Percentiles rank a stretch among this genome's conserved stretches.
Evolutionary conservation across 2,888 invertebrate genomes (phyloP).

Genomic region (Drosophila limbata): DNA sequence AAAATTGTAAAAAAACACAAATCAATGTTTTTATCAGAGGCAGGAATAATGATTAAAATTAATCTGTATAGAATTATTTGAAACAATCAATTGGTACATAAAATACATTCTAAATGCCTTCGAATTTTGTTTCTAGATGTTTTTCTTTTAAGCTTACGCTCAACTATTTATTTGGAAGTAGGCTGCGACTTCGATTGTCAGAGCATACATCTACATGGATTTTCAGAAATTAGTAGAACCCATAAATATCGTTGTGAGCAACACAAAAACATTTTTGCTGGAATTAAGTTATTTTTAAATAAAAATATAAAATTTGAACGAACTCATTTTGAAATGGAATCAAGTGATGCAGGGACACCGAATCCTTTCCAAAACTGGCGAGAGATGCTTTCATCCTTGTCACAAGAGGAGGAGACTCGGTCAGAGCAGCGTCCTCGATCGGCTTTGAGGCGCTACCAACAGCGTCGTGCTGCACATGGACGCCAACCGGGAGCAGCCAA

Average conservation of each 20-base stretch:
- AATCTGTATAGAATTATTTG: background rate
- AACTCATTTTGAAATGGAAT: background rate
- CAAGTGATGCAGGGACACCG: background rate
- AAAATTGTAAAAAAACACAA: conserved; percentile 9
- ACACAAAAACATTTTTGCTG: background rate
- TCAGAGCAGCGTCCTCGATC: background rate
- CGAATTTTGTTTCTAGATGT: too few relatives aligned
- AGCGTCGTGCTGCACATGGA: conserved; percentile 1
- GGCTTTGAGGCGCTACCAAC: background rate
- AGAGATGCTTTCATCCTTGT: background rate
- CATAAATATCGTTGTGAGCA: background rate
- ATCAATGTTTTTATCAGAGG: background rate
- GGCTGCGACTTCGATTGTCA: background rate
- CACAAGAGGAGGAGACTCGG: background rate
- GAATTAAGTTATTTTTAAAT: background rate
- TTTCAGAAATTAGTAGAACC: background rate
- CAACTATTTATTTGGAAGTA: background rate
- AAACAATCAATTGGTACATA: too few relatives aligned
- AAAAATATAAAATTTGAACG: background rate
- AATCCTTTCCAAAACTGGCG: background rate
- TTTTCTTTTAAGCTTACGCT: too few relatives aligned
- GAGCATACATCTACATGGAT: background rate
- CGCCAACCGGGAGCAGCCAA: background rate
- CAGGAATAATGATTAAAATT: background rate
- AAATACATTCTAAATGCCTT: too few relatives aligned